phyloP scores from a whole-genome alignment of 2,113 vertebrate genomes.

The Epinephelus moara region DNA sequence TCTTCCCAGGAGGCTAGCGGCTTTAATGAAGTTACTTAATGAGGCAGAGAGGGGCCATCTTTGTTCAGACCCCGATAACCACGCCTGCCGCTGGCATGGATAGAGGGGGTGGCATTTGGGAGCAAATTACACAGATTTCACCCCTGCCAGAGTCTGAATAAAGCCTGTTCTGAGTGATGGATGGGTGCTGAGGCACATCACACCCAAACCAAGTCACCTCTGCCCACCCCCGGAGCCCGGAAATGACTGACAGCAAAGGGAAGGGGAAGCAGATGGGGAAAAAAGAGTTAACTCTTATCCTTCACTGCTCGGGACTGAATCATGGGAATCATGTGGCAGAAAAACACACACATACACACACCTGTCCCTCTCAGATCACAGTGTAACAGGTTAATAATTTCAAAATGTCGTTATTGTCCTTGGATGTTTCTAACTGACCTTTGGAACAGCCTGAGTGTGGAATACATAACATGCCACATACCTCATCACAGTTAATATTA shows the following conservation, averaged over 20 bases:
- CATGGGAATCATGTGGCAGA: not conserved
- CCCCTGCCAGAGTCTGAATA: conserved; percentile 83
- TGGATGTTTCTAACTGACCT: not conserved
- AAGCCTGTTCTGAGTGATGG: conserved; percentile 81
- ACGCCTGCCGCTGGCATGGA: conserved; percentile 75
- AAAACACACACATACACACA: conserved; percentile 2
- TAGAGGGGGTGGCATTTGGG: conserved; percentile 72
- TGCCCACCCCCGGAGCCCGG: conserved; percentile 52
- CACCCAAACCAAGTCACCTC: conserved; percentile 72
- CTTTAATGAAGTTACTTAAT: conserved; percentile 84
- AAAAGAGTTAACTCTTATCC: conserved; percentile 24
- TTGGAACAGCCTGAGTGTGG: not conserved
- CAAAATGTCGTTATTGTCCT: conserved; percentile 3
- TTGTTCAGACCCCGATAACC: conserved; percentile 76
- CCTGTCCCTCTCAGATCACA: conserved; percentile 2
- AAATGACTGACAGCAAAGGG: conserved; percentile 73
- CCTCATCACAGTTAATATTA: not conserved
- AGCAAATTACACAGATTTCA: conserved; percentile 86
- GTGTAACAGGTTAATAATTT: not conserved
- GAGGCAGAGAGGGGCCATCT: conserved; percentile 81
- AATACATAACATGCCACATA: not conserved
- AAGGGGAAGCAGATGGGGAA: conserved; percentile 44
- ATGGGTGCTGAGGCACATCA: conserved; percentile 74
- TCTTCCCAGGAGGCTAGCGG: conserved; percentile 56
- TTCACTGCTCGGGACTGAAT: conserved; percentile 1